Percentiles rank a stretch among this genome's conserved stretches.
phyloP scores from a whole-genome alignment of 2,797 vertebrate species.

The Thaleichthys pacificus region DNA sequence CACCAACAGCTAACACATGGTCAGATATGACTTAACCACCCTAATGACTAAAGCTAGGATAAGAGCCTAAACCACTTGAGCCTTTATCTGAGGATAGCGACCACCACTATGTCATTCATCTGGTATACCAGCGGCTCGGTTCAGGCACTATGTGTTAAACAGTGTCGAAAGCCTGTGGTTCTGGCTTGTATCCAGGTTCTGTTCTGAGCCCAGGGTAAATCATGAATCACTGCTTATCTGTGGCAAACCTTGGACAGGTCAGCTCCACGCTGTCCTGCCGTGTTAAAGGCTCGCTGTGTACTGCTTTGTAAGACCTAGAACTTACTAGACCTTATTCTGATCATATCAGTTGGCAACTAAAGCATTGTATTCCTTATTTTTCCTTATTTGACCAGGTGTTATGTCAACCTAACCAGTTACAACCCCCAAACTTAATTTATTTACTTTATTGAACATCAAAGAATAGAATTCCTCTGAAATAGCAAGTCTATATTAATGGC shows the following conservation, averaged over 20 bases:
- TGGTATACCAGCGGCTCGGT: not conserved
- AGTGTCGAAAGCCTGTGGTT: slow-evolving; percentile 5
- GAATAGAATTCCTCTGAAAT: not conserved
- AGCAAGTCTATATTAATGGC: not conserved
- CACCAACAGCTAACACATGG: not conserved
- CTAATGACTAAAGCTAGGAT: not conserved
- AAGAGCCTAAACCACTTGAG: not conserved
- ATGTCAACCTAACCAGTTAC: not conserved
- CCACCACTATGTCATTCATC: no score
- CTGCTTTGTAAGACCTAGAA: not conserved
- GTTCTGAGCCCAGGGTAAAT: slow-evolving; percentile 45
- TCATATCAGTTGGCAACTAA: not conserved
- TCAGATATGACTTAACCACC: not conserved
- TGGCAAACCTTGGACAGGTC: not conserved
- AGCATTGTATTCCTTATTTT: not conserved
- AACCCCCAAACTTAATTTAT: not conserved
- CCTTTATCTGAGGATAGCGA: not conserved
- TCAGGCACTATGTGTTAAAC: slow-evolving; percentile 50
- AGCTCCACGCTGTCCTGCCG: not conserved
- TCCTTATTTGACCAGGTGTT: not conserved
- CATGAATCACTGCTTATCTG: slow-evolving; percentile 40
- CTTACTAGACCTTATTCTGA: not conserved
- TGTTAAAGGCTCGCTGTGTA: not conserved
- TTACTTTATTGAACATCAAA: not conserved
- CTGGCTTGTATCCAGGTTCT: slow-evolving; percentile 48